Evolutionary conservation across 2,888 invertebrate genomes (phyloP).

Genomic region (Imbricaverruca yamaguchii): DNA sequence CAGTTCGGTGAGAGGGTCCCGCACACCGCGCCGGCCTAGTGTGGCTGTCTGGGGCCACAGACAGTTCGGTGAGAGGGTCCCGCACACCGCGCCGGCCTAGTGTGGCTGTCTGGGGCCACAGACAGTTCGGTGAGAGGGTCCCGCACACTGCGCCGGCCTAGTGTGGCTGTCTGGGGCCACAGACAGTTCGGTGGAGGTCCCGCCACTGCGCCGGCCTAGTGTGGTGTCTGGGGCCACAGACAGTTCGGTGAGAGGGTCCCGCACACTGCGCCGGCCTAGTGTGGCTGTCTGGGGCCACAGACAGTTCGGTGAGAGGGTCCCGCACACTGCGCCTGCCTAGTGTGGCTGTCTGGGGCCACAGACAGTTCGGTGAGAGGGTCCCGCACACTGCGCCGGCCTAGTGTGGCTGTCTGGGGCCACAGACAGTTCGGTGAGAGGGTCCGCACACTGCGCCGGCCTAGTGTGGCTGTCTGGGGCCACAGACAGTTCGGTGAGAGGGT

Average conservation of each 20-base stretch:
- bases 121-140: neutral
- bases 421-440: constrained; percentile 1
- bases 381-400: neutral
- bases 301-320: neutral
- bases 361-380: neutral
- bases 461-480: constrained; percentile 26
- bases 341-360: constrained; percentile 27
- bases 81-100: neutral
- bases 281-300: constrained; percentile 27
- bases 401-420: constrained; percentile 26
- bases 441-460: neutral
- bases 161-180: constrained; percentile 26
- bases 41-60: constrained; percentile 27
- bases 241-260: constrained; percentile 2
- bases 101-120: constrained; percentile 27
- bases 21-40: neutral
- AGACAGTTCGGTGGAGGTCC: neutral
- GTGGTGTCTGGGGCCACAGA: constrained; percentile 25
- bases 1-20: constrained; percentile 2
- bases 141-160: neutral
- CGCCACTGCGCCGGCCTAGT: neutral
- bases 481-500: constrained; percentile 1
- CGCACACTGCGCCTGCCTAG: neutral
- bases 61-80: neutral
- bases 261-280: neutral